Evolutionary conservation across 2,113 vertebrate genomes (phyloP).

Genomic region (Carollia perspicillata): DNA sequence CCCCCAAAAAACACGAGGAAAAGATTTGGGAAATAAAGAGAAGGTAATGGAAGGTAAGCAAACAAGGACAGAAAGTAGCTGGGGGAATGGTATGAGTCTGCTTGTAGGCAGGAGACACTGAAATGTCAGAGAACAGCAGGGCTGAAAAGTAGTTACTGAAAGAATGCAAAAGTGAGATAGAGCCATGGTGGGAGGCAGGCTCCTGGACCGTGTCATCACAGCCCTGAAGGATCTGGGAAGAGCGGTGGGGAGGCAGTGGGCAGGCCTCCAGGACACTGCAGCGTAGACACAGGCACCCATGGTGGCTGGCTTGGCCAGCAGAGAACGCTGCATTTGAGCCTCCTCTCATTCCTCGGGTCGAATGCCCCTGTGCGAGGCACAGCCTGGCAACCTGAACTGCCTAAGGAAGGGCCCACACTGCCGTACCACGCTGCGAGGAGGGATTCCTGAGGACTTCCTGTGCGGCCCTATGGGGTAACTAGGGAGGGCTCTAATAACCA

Average conservation of each 20-base stretch:
- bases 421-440: neutral
- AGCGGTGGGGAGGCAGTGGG: neutral
- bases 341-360: neutral
- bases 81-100: neutral
- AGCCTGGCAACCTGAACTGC: neutral
- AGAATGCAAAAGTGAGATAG: neutral
- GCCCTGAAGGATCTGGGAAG: neutral
- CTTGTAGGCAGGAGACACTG: neutral
- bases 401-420: neutral
- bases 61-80: neutral
- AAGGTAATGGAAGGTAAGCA: neutral
- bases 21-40: neutral
- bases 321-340: neutral
- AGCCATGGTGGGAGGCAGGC: neutral
- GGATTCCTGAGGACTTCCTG: neutral
- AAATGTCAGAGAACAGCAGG: neutral
- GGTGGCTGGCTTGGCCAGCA: neutral
- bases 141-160: neutral
- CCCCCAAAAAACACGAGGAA: neutral
- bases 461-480: neutral
- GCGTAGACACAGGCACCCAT: too few species aligned
- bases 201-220: neutral
- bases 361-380: neutral
- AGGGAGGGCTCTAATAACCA: neutral
- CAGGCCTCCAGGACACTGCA: accelerated